Conservation (phyloP, 2,113 vertebrate species). For the Arenaria interpres region DNA sequence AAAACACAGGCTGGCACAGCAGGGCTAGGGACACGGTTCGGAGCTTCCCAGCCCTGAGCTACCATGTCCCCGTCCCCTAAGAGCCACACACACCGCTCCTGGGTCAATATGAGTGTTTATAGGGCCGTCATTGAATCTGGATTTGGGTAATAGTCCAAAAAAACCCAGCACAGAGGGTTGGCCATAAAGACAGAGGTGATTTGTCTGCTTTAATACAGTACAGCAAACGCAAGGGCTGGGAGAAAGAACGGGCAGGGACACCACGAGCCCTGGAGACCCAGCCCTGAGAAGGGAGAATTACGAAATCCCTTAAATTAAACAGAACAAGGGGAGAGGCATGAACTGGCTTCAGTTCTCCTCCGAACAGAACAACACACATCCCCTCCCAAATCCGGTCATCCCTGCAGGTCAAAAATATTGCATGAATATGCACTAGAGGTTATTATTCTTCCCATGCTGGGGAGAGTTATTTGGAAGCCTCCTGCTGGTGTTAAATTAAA, state of each 20-base stretch:
- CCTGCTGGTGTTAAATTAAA: constrained; percentile 62
- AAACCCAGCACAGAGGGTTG: background rate
- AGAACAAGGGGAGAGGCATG: background rate
- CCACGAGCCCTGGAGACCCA: background rate
- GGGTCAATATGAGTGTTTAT: background rate
- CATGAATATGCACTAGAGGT: constrained; percentile 35
- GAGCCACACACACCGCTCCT: background rate
- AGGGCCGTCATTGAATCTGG: background rate
- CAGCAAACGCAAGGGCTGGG: background rate
- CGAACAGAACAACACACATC: background rate
- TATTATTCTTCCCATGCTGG: constrained; percentile 48
- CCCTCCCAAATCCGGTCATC: background rate
- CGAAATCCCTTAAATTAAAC: background rate
- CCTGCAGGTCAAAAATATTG: background rate
- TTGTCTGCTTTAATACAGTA: background rate
- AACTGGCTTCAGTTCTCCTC: background rate
- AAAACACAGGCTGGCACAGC: constrained; percentile 27
- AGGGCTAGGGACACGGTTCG: rapidly evolving
- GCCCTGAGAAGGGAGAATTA: background rate
- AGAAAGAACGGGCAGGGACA: background rate
- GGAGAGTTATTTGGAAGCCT: constrained; percentile 55
- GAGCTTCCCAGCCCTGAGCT: background rate
- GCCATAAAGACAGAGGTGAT: background rate
- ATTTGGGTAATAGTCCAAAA: background rate
- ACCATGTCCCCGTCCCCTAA: rapidly evolving